Percentiles rank a stretch among this genome's conserved stretches.
phyloP scores from a whole-genome alignment of 2,113 vertebrate species.

The Myrmophylax atrothorax region DNA sequence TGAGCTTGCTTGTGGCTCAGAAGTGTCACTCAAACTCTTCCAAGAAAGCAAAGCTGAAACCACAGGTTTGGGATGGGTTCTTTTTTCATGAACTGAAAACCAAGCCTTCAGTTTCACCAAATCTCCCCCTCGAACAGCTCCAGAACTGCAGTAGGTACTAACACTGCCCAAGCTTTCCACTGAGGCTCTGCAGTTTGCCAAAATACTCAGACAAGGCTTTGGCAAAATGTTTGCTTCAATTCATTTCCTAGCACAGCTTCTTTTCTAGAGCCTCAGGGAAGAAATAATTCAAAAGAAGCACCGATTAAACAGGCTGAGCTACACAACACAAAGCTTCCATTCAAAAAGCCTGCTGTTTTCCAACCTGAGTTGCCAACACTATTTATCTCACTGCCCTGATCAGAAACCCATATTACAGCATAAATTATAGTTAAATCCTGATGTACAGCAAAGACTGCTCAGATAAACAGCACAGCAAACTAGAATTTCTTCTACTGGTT shows the following conservation, averaged over 20 bases:
- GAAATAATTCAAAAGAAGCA: constrained; percentile 1
- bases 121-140: background rate
- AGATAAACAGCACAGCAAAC: background rate
- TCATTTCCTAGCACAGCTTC: background rate
- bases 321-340: constrained; percentile 11
- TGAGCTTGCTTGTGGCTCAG: background rate
- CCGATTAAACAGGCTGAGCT: background rate
- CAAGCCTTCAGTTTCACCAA: background rate
- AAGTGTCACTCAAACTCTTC: background rate
- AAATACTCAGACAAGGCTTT: background rate
- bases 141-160: background rate
- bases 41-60: background rate
- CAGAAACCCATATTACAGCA: background rate
- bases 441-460: background rate
- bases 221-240: background rate
- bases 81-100: background rate
- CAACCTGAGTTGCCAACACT: background rate
- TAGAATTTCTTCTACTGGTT: background rate
- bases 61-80: background rate
- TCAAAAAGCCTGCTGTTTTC: constrained; percentile 13
- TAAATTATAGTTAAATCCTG: background rate
- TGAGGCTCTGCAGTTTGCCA: background rate
- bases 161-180: background rate
- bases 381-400: background rate
- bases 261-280: background rate